Conservation (phyloP, 1,140 invertebrate genomes). For the Lepidurus packardi region DNA sequence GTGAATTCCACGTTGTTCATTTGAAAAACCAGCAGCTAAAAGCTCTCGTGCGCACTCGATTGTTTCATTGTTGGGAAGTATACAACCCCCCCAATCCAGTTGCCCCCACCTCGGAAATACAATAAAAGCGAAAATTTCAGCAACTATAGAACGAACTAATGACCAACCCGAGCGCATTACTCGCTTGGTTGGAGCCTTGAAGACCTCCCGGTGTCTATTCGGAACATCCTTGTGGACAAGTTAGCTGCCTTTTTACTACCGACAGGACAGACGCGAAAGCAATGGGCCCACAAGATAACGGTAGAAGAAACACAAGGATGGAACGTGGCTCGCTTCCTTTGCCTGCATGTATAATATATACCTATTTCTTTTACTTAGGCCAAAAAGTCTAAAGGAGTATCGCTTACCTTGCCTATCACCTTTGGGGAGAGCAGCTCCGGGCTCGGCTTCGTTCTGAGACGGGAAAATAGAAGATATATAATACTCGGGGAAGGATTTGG, state of each 20-base stretch:
- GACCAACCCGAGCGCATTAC: conserved; percentile 13
- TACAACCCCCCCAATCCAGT: not conserved
- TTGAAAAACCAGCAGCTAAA: not conserved
- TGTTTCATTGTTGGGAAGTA: conserved; percentile 20
- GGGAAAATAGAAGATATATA: not conserved
- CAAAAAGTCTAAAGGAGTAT: too few species aligned
- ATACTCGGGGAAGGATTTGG: not conserved
- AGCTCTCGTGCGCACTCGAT: conserved; percentile 7
- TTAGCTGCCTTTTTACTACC: conserved; percentile 10
- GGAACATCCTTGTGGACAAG: conserved; percentile 12
- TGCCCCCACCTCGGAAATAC: not conserved
- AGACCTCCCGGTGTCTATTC: conserved; percentile 17
- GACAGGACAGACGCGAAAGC: conserved; percentile 1
- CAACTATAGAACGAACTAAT: not conserved
- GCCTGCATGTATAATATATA: not conserved
- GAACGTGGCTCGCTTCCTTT: not conserved
- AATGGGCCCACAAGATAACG: not conserved
- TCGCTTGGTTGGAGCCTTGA: conserved; percentile 10
- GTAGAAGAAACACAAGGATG: not conserved
- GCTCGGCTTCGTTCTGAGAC: not conserved
- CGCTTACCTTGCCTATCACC: not conserved
- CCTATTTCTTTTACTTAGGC: too few species aligned
- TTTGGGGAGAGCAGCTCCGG: not conserved
- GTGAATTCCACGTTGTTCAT: not conserved
- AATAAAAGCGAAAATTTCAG: not conserved